Conservation (phyloP, 2,888 invertebrate species). For the Monopis laevigella region DNA sequence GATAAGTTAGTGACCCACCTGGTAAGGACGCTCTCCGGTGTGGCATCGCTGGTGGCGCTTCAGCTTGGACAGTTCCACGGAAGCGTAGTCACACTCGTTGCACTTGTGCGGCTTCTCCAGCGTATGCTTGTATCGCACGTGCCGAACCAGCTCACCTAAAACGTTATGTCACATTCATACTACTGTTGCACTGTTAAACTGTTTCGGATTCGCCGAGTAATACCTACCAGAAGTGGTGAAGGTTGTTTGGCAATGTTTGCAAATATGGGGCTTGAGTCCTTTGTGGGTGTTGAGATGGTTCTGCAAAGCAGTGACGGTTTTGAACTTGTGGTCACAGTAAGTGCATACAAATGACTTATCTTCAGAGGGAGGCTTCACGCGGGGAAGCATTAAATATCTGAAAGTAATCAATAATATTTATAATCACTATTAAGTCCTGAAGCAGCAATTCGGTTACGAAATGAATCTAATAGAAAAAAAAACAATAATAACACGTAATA, state of each 20-base stretch:
- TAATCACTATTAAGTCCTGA: too few relatives aligned
- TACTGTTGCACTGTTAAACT: too few relatives aligned
- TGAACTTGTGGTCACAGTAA: constrained; percentile 95
- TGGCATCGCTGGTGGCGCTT: constrained; percentile 95
- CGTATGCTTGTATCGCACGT: constrained; percentile 94
- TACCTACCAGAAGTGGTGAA: constrained; percentile 86
- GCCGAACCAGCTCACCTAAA: constrained; percentile 89
- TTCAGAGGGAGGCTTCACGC: constrained; percentile 95
- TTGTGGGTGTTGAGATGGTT: constrained; percentile 98
- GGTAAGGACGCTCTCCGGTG: constrained; percentile 89
- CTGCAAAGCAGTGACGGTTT: constrained; percentile 89
- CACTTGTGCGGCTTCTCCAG: constrained; percentile 98
- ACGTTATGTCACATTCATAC: too few relatives aligned
- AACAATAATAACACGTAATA: too few relatives aligned
- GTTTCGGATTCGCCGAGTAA: not conserved
- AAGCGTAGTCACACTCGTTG: constrained; percentile 94
- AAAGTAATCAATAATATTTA: too few relatives aligned
- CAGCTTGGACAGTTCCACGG: constrained; percentile 94
- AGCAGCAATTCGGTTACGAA: too few relatives aligned
- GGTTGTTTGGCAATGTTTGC: constrained; percentile 87
- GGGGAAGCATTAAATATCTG: constrained; percentile 87
- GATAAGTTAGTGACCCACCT: too few relatives aligned
- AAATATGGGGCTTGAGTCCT: constrained; percentile 90
- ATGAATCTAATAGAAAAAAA: too few relatives aligned
- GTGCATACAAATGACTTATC: constrained; percentile 93